Evolutionary conservation across 2,113 vertebrate species (phyloP), one percentile per base, ranked within the genome.

Genomic region (Nothobranchius furzeri): DNA sequence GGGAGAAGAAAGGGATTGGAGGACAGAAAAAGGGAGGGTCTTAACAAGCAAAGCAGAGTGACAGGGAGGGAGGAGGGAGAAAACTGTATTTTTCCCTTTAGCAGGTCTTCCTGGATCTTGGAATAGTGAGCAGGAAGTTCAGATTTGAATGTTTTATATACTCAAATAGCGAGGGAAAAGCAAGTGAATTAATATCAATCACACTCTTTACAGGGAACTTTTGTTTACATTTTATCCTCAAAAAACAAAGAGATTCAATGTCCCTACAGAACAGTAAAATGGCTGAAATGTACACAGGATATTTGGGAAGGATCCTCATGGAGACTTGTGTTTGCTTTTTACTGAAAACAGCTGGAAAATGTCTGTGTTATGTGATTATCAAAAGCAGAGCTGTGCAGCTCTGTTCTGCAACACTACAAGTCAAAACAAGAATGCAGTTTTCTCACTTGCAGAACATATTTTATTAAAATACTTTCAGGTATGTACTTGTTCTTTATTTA

Each of bases 1-100:
- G 56, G 25, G 51, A 67, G 62, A 51, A 7, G 36, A 47, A 24
- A 20, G 1, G 20, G 60, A 59, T 25, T 2, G 20, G 60, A 64
- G 60, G 24, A 58, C n/a, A 42, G 56, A 48, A n/a, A 68, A 60
- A 68, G 77, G 81, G 81, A 82, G 84, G 73, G 76, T 64, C 80
- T 66, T 64, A 46, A 8, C 4, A 40, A 10, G 48, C 30, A 14
- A 14, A 54, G 35, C 30, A 14, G 25, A 14, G 6, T 35, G 49
- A 59, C 12, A 73, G 42, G 5, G 24, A 67, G 60, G 52, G 60
- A 67, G 17, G 4, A 51, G 36, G 58, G 47, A 53, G 49, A 36
- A 55, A 68, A 47, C 30, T 10, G 3, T 0, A 12, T 2, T 62
- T 58, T 43, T 25, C 9, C 36, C 4, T 8, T 4, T 4, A 40